phyloP scores from a whole-genome alignment of 2,113 vertebrate genomes.

The Atrichornis clamosus region DNA sequence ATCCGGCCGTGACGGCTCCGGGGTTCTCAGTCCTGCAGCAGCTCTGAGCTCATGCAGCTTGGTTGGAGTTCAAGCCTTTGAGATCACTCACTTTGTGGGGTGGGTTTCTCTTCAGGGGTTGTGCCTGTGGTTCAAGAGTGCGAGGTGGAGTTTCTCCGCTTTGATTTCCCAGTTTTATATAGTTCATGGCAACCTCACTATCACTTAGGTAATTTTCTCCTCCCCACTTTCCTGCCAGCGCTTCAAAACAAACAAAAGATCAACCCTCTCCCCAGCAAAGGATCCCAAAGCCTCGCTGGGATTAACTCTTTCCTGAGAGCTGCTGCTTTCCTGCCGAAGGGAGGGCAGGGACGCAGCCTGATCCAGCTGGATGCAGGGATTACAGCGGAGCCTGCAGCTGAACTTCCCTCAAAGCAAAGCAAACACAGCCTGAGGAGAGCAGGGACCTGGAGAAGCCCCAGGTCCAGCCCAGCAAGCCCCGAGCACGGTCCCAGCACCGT shows the following conservation, averaged over 20 bases:
- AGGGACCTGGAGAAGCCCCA: not conserved
- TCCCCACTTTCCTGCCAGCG: constrained; percentile 56
- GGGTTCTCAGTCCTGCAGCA: not conserved
- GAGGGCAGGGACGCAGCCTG: not conserved
- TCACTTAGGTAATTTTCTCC: constrained; percentile 68
- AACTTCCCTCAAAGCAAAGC: not conserved
- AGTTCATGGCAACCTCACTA: constrained; percentile 47
- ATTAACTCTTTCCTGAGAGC: constrained; percentile 67
- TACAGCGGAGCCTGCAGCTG: not conserved
- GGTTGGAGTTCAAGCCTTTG: constrained; percentile 41
- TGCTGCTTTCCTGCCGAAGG: not conserved
- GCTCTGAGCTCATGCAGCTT: constrained; percentile 36
- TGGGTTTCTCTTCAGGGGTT: constrained; percentile 57
- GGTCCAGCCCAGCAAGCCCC: not conserved
- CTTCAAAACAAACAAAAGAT: constrained; percentile 60
- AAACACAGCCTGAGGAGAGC: not conserved
- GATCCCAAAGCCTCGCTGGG: not conserved
- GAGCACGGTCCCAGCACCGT: accelerated
- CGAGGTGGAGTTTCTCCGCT: constrained; percentile 54
- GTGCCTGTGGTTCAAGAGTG: constrained; percentile 19
- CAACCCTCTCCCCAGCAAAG: constrained; percentile 43
- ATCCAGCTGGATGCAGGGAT: not conserved
- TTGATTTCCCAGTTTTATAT: constrained; percentile 42
- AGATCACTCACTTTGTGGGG: constrained; percentile 22
- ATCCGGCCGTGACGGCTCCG: not conserved